These are phyloP conservation scores for Argyrosomus regius DNA, from an alignment of 2,797 vertebrate species.

Conservation along the genomic window DNA sequence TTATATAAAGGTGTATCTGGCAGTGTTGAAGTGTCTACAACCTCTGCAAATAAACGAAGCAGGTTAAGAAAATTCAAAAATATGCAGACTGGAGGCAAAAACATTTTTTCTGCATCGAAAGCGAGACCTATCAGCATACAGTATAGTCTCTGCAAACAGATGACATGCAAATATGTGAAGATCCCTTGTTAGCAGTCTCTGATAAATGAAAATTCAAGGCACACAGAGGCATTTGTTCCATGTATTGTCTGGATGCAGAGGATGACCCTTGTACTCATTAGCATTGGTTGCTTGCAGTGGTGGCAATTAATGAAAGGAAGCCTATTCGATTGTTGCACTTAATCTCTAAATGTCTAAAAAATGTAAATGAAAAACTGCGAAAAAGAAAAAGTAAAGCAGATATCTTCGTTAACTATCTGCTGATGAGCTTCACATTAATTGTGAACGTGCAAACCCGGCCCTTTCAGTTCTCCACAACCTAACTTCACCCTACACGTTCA, in stretches of 20 bases:
- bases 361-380: slow-evolving; percentile 20
- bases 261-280: slow-evolving; percentile 51
- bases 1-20: neutral
- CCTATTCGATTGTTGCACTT: slow-evolving; percentile 29
- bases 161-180: slow-evolving; percentile 53
- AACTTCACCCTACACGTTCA: slow-evolving; percentile 78
- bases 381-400: slow-evolving; percentile 14
- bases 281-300: slow-evolving; percentile 28
- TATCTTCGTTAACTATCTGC: slow-evolving; percentile 6
- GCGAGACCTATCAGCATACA: slow-evolving; percentile 25
- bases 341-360: slow-evolving; percentile 35
- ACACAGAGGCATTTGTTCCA: slow-evolving; percentile 65
- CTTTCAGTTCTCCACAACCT: slow-evolving; percentile 65
- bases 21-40: neutral
- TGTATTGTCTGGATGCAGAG: slow-evolving; percentile 51
- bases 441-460: slow-evolving; percentile 16
- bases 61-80: slow-evolving; percentile 23
- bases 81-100: slow-evolving; percentile 51
- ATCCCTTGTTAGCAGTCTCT: slow-evolving; percentile 36
- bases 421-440: slow-evolving; percentile 31
- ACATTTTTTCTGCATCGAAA: slow-evolving; percentile 31
- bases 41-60: slow-evolving; percentile 20
- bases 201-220: slow-evolving; percentile 62
- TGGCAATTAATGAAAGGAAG: slow-evolving; percentile 36
- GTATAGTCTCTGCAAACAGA: slow-evolving; percentile 45